Conservation (phyloP, 2,797 vertebrate genomes). For the Pipistrellus kuhlii region DNA sequence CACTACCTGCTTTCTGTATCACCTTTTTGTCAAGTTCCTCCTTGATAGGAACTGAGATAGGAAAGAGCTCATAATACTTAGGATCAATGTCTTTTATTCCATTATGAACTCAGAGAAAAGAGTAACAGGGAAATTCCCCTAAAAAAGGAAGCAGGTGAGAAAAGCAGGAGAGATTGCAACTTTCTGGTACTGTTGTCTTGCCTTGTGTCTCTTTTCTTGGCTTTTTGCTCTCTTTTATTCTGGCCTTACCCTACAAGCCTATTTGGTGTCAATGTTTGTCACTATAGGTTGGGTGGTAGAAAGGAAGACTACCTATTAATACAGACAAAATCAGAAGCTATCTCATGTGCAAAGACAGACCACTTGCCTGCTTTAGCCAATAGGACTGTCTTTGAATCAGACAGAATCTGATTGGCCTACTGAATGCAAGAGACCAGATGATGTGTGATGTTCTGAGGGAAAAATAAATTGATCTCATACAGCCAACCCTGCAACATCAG, state of each 20-base stretch:
- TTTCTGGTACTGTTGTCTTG: not conserved
- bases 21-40: not conserved
- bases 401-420: not conserved
- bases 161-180: not conserved
- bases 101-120: not conserved
- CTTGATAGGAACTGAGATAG: constrained; percentile 25
- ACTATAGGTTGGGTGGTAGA: not conserved
- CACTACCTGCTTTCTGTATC: not conserved
- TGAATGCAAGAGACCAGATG: not conserved
- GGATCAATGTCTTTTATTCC: not conserved
- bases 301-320: not conserved
- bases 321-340: not conserved
- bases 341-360: not conserved
- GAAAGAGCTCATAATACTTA: not conserved
- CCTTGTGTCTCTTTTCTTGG: not conserved
- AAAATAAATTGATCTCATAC: not conserved
- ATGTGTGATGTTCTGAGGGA: not conserved
- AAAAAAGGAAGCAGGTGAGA: not conserved
- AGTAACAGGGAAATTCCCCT: not conserved
- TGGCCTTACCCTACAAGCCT: not conserved
- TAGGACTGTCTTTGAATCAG: not conserved
- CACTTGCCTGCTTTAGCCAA: not conserved
- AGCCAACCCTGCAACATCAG: not conserved
- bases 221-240: not conserved
- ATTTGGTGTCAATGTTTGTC: not conserved